Conservation (phyloP, 2,888 invertebrate species). For the Thereva unica region DNA sequence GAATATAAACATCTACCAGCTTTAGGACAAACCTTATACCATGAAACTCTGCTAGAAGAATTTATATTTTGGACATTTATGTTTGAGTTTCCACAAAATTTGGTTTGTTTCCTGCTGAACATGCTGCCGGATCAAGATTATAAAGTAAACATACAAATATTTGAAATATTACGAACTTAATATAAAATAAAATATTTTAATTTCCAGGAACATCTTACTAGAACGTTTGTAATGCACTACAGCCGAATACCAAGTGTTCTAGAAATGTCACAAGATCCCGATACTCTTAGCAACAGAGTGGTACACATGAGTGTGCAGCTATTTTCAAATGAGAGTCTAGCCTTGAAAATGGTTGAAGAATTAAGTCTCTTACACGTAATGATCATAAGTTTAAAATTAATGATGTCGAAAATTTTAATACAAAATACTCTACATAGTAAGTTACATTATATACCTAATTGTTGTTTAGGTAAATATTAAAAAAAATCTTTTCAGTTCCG, state of each 20-base stretch:
- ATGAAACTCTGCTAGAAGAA: slow-evolving; percentile 88
- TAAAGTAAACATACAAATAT: slow-evolving; percentile 65
- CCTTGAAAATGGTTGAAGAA: slow-evolving; percentile 88
- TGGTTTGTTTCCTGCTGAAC: slow-evolving; percentile 91
- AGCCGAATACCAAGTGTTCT: slow-evolving; percentile 91
- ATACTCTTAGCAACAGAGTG: slow-evolving; percentile 91
- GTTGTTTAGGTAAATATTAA: slow-evolving; percentile 13
- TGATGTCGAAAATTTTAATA: slow-evolving; percentile 91
- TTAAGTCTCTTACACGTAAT: slow-evolving; percentile 89
- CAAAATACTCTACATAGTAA: slow-evolving; percentile 83
- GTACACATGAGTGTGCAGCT: slow-evolving; percentile 97
- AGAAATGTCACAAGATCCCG: slow-evolving; percentile 82
- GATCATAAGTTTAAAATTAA: slow-evolving; percentile 85
- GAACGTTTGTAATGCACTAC: slow-evolving; percentile 95
- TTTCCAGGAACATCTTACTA: slow-evolving; percentile 83
- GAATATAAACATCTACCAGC: slow-evolving; percentile 81
- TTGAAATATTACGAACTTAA: too few relatives aligned
- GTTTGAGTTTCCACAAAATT: slow-evolving; percentile 95
- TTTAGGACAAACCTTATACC: slow-evolving; percentile 75
- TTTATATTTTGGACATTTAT: slow-evolving; percentile 98
- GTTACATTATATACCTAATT: slow-evolving; percentile 43
- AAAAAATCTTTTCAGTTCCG: slow-evolving; percentile 61
- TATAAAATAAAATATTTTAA: slow-evolving; percentile 4
- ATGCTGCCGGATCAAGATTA: slow-evolving; percentile 95
- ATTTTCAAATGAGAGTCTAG: slow-evolving; percentile 91